Percentiles rank a stretch among this genome's conserved stretches.
Conservation (phyloP, 2,797 vertebrate species). For the Alauda arvensis region DNA sequence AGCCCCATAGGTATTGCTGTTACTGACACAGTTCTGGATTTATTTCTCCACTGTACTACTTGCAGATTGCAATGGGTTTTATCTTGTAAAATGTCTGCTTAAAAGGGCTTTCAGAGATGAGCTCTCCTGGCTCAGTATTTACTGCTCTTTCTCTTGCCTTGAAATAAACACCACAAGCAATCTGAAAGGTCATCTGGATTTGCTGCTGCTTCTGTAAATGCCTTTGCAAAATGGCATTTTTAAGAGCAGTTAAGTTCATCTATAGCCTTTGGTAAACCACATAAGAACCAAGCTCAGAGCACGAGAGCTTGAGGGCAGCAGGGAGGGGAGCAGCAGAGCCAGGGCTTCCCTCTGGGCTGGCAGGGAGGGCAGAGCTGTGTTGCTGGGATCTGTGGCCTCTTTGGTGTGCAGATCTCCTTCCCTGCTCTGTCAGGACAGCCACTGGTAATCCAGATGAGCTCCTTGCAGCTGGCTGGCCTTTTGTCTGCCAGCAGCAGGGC, state of each 20-base stretch:
- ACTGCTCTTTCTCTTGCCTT: constrained; percentile 1
- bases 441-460: background rate
- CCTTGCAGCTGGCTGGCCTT: background rate
- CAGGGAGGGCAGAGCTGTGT: background rate
- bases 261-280: constrained; percentile 28
- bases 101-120: constrained; percentile 23
- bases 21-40: background rate
- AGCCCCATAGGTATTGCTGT: background rate
- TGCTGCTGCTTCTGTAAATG: constrained; percentile 8
- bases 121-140: constrained; percentile 8
- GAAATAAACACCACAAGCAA: constrained; percentile 30
- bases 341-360: background rate
- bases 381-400: background rate
- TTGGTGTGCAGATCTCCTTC: background rate
- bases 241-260: constrained; percentile 40
- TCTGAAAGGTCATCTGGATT: constrained; percentile 45
- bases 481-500: background rate
- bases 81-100: background rate
- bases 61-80: background rate
- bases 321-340: background rate
- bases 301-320: background rate
- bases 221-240: constrained; percentile 41
- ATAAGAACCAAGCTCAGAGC: background rate
- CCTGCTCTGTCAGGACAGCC: background rate
- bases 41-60: background rate